Percentiles rank a stretch among this genome's conserved stretches.
Conservation (phyloP, 1,140 invertebrate species). For the Zophobas morio region DNA sequence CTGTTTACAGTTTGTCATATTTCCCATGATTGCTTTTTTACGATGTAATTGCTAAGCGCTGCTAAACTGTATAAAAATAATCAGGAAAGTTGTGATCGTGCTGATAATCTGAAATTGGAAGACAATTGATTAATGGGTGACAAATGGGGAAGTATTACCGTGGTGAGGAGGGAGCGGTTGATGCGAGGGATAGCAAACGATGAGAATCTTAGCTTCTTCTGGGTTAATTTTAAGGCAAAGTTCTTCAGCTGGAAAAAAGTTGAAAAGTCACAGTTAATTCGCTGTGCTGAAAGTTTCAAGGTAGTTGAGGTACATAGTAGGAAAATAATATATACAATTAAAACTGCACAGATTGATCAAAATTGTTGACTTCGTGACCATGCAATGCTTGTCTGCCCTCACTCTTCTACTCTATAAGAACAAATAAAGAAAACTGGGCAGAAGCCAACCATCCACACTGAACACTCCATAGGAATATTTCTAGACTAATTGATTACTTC, state of each 20-base stretch:
- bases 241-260: constrained; percentile 6
- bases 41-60: neutral
- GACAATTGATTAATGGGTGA: neutral
- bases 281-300: no score
- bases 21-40: neutral
- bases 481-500: no score
- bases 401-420: no score
- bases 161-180: constrained; percentile 7
- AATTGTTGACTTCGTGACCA: no score
- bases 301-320: neutral
- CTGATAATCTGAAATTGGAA: constrained; percentile 16
- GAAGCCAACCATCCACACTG: no score
- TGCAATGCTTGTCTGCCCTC: no score
- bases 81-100: constrained; percentile 16
- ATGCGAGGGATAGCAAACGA: constrained; percentile 21
- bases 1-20: neutral
- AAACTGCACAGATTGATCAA: neutral
- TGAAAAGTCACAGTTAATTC: neutral
- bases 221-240: constrained; percentile 9
- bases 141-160: neutral
- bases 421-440: no score
- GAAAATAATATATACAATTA: neutral
- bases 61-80: constrained; percentile 32
- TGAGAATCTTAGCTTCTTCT: constrained; percentile 15
- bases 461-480: no score